These are phyloP conservation scores for Neelides sp. DNA, from an alignment of 1,140 invertebrate species.

Conservation along the genomic window DNA sequence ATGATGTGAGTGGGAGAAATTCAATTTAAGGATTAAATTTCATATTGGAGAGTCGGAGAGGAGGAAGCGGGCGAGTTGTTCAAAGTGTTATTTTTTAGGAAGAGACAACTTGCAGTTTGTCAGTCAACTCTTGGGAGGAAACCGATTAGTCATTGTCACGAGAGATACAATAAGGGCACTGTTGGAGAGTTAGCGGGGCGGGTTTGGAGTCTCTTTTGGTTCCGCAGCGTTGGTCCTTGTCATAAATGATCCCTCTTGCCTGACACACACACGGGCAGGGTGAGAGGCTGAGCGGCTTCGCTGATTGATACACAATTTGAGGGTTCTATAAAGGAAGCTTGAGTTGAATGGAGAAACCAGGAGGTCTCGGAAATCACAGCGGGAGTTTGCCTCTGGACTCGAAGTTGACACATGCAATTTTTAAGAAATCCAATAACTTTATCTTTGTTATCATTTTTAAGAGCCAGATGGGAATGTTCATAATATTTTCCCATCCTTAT, in stretches of 20 bases:
- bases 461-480: background rate
- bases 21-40: no score
- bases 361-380: constrained; percentile 16
- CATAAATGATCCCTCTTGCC: no score
- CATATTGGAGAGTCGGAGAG: no score
- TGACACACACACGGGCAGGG: no score
- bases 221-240: no score
- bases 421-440: constrained; percentile 14
- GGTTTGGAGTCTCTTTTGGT: no score
- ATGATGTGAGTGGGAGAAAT: no score
- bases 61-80: background rate
- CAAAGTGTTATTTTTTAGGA: no score
- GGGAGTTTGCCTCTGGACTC: constrained; percentile 13
- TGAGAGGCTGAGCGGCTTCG: no score
- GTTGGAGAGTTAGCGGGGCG: no score
- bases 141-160: constrained; percentile 6
- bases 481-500: constrained; percentile 2
- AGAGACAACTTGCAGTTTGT: constrained; percentile 6
- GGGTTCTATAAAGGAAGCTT: no score
- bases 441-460: background rate
- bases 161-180: background rate
- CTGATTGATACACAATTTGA: constrained; percentile 15
- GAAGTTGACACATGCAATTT: constrained; percentile 20
- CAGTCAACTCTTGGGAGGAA: background rate
- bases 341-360: constrained; percentile 16